Evolutionary conservation across 2,113 vertebrate genomes (phyloP).

Genomic region (Spizaetus ornatus): DNA sequence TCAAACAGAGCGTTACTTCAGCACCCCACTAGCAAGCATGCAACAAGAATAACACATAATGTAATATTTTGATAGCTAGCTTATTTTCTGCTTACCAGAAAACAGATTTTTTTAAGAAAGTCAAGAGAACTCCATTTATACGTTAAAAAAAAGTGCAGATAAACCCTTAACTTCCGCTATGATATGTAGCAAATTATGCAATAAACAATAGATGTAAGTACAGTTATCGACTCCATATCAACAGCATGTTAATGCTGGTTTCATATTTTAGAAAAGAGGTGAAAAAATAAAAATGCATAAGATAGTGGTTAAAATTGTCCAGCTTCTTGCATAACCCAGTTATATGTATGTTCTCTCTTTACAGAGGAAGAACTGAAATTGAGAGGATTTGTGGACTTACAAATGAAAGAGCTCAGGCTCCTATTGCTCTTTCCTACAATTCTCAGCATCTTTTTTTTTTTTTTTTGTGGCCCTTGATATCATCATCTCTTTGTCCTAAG

Average conservation of each 20-base stretch:
- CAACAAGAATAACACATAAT: not conserved
- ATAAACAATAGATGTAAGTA: not conserved
- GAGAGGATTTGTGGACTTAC: not conserved
- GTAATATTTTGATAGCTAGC: not conserved
- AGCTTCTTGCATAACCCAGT: not conserved
- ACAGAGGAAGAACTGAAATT: not conserved
- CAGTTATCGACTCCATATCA: not conserved
- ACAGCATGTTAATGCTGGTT: not conserved
- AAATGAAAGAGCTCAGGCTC: not conserved
- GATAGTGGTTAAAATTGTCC: not conserved
- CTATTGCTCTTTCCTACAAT: not conserved
- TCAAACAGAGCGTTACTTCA: not conserved
- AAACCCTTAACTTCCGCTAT: not conserved
- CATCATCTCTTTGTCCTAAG: not conserved
- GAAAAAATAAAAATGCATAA: not conserved
- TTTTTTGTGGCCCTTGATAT: not conserved
- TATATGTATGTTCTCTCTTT: not conserved
- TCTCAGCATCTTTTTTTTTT: not conserved
- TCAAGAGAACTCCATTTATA: not conserved
- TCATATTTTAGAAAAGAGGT: not conserved
- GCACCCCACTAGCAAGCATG: not conserved
- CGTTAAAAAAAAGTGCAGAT: not conserved
- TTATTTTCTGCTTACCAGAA: not conserved
- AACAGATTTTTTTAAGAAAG: not conserved
- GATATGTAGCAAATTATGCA: not conserved